Evolutionary conservation across 2,888 invertebrate genomes (phyloP).

Genomic region (Stenoptilia bipunctidactyla): DNA sequence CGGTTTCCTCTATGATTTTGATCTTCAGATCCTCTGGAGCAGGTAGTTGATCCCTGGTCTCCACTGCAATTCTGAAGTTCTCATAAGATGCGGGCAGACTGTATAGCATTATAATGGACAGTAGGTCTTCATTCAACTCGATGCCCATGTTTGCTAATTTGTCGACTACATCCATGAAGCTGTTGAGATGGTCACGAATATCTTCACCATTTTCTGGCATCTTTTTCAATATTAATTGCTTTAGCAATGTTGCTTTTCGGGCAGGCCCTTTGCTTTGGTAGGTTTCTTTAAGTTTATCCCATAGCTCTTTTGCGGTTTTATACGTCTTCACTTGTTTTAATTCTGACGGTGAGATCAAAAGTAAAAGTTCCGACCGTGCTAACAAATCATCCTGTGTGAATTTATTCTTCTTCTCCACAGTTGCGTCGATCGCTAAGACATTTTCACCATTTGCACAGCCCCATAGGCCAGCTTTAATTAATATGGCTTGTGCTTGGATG

Average conservation of each 20-base stretch:
- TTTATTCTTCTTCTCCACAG: not conserved
- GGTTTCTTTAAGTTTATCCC: constrained; percentile 28
- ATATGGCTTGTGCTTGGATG: constrained; percentile 5
- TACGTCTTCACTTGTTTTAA: constrained; percentile 26
- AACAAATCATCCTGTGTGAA: not conserved
- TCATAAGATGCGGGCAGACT: constrained; percentile 26
- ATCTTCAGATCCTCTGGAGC: constrained; percentile 20
- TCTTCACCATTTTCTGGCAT: constrained; percentile 28
- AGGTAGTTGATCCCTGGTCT: constrained; percentile 27
- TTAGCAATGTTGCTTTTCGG: constrained; percentile 34
- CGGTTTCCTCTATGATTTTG: constrained; percentile 24
- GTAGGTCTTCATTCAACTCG: constrained; percentile 23
- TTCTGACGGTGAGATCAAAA: constrained; percentile 17
- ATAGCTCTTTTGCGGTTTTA: constrained; percentile 24
- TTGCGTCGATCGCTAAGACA: not conserved
- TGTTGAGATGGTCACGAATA: constrained; percentile 25
- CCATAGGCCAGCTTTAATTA: constrained; percentile 2
- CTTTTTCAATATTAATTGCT: constrained; percentile 26
- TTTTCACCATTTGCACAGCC: not conserved
- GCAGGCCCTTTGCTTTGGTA: constrained; percentile 36
- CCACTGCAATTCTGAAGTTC: constrained; percentile 29
- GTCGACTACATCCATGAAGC: constrained; percentile 30
- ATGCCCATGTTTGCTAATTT: constrained; percentile 28
- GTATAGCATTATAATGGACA: constrained; percentile 28
- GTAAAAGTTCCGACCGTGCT: constrained; percentile 7